Evolutionary conservation across 2,113 vertebrate genomes (phyloP).

Genomic region (Clarias magur): DNA sequence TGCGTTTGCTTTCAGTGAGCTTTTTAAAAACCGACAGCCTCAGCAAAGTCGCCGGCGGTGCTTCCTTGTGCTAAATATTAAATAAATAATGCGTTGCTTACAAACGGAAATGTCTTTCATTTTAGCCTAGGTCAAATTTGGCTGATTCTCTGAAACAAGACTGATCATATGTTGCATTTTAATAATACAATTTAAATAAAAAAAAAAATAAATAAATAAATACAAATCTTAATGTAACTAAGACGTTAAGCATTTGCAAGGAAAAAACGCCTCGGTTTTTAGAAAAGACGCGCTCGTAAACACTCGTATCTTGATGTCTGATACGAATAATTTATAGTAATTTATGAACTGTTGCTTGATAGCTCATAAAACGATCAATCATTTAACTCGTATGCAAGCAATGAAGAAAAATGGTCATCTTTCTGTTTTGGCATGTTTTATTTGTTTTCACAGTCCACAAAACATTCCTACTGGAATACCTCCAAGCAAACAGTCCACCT

Average conservation of each 20-base stretch:
- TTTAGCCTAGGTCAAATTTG: not conserved
- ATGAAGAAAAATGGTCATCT: not conserved
- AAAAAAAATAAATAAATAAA: not conserved
- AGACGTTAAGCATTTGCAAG: no score
- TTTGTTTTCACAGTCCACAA: not conserved
- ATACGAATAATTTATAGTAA: not conserved
- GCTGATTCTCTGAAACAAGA: not conserved
- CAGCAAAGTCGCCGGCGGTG: not conserved
- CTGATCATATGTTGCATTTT: not conserved
- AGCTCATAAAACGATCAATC: not conserved
- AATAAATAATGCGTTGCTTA: conserved; percentile 21
- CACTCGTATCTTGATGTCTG: not conserved
- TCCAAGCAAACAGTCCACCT: conserved; percentile 23
- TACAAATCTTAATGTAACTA: not conserved
- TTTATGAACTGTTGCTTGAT: conserved; percentile 5
- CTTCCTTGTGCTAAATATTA: not conserved
- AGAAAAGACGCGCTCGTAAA: not conserved
- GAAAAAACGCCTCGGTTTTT: not conserved
- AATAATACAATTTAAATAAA: not conserved
- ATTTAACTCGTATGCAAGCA: not conserved
- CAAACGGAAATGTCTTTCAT: not conserved
- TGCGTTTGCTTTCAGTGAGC: conserved; percentile 34
- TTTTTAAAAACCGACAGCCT: not conserved
- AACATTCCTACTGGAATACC: not conserved
- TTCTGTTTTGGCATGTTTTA: not conserved